These are phyloP conservation scores for Falco cherrug DNA, from an alignment of 2,797 vertebrate species.

Conservation along the genomic window DNA sequence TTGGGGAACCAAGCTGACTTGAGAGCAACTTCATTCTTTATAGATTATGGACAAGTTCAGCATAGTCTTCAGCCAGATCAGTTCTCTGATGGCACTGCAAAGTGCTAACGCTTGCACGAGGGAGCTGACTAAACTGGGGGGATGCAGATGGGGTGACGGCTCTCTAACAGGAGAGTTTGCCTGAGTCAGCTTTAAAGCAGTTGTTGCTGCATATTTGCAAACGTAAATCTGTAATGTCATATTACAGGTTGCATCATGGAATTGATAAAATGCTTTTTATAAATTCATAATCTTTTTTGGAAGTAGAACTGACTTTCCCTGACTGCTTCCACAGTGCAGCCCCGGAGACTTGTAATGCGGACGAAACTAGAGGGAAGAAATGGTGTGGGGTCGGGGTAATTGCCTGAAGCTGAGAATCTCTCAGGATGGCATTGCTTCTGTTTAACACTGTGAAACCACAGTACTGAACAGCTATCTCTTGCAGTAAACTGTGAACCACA, in stretches of 20 bases:
- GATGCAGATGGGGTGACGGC: background rate
- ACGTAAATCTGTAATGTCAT: accelerated
- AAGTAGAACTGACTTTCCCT: background rate
- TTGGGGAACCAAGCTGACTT: background rate
- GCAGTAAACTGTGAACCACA: background rate
- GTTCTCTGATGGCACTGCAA: background rate
- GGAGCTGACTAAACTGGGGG: background rate
- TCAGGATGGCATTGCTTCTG: background rate
- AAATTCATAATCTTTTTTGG: background rate
- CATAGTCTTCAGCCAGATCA: background rate
- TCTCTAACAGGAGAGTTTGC: background rate
- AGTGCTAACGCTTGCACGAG: background rate
- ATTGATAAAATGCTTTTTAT: accelerated
- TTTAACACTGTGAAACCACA: background rate
- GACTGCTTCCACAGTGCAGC: background rate
- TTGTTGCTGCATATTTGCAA: background rate
- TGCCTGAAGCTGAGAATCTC: background rate
- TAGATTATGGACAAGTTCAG: accelerated
- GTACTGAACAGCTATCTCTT: background rate
- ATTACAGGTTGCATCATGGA: background rate
- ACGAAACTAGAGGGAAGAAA: background rate
- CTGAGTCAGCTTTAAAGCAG: background rate
- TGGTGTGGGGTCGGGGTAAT: background rate
- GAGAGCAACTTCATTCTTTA: background rate
- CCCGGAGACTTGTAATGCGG: background rate